These are phyloP conservation scores for Agapornis canus DNA, from an alignment of 2,797 vertebrate species.

Conservation along the genomic window DNA sequence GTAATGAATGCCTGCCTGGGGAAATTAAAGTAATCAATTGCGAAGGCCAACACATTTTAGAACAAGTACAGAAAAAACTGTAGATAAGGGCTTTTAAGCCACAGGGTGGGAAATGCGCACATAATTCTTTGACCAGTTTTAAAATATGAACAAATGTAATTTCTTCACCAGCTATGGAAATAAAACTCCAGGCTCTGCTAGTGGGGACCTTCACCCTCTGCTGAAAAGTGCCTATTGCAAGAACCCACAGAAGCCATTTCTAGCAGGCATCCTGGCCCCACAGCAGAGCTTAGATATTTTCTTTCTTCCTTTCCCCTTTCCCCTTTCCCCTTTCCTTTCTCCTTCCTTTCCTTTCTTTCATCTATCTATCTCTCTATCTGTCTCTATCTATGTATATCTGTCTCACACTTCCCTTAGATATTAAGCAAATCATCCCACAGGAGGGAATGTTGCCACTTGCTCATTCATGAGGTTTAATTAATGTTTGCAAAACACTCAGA, in stretches of 20 bases:
- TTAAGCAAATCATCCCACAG: accelerated
- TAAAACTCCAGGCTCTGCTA: neutral
- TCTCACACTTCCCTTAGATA: neutral
- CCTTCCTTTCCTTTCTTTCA: too few relatives aligned
- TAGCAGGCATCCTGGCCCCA: neutral
- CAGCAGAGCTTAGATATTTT: neutral
- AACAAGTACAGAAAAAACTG: neutral
- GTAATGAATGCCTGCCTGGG: slow-evolving; percentile 8
- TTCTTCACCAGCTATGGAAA: neutral
- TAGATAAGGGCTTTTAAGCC: slow-evolving; percentile 14
- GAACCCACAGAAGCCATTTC: neutral
- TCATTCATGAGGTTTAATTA: neutral
- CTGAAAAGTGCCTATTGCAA: neutral
- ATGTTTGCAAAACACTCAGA: neutral
- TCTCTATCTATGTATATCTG: too few relatives aligned
- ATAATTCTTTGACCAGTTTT: neutral
- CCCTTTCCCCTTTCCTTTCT: too few relatives aligned
- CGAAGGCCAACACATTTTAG: neutral
- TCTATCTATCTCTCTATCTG: too few relatives aligned
- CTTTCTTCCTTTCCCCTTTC: neutral
- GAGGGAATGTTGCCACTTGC: neutral
- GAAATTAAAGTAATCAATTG: slow-evolving; percentile 30
- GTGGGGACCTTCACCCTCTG: neutral
- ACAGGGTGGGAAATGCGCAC: neutral
- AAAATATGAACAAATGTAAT: neutral